Conservation (phyloP, 1,140 invertebrate species). For the Semibalanus balanoides region DNA sequence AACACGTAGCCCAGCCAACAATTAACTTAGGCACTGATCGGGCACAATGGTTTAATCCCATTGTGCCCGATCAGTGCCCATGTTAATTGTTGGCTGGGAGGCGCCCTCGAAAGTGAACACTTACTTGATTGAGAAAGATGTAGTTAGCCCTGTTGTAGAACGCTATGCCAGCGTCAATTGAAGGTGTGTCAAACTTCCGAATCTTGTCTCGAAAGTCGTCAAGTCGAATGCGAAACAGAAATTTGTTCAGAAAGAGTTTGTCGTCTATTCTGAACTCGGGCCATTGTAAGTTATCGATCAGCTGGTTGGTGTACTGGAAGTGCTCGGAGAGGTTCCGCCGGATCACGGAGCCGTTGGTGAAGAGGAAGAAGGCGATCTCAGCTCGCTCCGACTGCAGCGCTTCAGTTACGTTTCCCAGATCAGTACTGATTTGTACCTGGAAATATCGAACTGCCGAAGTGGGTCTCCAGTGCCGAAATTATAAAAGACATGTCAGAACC, state of each 20-base stretch:
- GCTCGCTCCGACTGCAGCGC: slow-evolving; percentile 28
- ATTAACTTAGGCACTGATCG: too few species aligned
- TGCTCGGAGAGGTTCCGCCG: slow-evolving; percentile 16
- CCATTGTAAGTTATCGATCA: slow-evolving; percentile 15
- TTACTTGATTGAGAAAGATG: slow-evolving; percentile 16
- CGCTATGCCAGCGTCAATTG: slow-evolving; percentile 17
- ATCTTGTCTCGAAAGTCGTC: slow-evolving; percentile 20
- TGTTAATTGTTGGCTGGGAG: too few species aligned
- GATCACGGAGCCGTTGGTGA: slow-evolving; percentile 17
- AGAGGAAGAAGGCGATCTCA: slow-evolving; percentile 23
- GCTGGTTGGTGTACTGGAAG: slow-evolving; percentile 17
- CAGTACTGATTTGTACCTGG: slow-evolving; percentile 17
- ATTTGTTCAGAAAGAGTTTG: slow-evolving; percentile 18
- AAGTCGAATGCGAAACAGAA: slow-evolving; percentile 20
- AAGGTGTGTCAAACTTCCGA: slow-evolving; percentile 11
- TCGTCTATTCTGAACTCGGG: slow-evolving; percentile 14
- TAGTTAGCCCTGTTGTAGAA: slow-evolving; percentile 20
- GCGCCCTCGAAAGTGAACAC: too few species aligned
- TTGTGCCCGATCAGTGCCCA: too few species aligned
- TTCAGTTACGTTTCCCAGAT: slow-evolving; percentile 16
- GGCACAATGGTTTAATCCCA: too few species aligned
- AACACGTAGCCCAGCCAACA: too few species aligned
- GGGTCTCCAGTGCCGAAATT: too few species aligned
- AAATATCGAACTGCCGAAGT: background rate
- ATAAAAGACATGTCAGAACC: too few species aligned